Base-by-base conservation (phyloP, 2,888 invertebrate genomes). In the Noctuana brunneofusca region DNA sequence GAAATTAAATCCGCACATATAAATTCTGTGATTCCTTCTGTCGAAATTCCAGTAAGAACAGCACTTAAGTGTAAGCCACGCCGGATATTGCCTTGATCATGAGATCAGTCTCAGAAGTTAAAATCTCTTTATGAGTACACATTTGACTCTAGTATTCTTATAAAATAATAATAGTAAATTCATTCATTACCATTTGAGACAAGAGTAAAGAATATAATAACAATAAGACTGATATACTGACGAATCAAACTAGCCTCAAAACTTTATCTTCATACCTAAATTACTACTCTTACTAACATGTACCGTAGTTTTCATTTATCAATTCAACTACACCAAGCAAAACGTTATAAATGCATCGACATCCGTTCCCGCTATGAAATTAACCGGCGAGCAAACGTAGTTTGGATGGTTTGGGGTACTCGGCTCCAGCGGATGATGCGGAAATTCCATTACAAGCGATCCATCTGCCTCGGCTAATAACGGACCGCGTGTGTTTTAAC, bases 401-500 rank as follows among this genome's bases (percentile, higher is more conserved):
- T 46, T 53, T 43, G 43, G 50, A n/a, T n/a, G n/a, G 53, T 16
- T 43, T 22, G 18, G 35, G 32, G 58, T 64, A 43, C 18, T 43
- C 18, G 35, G 14, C n/a, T 38, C 14, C n/a, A 14, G 14, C 65
- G 66, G 64, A 58, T 75, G 83, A 83, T 84, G 83, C 79, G 84
- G 82, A 85, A 85, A 88, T 83, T 86, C 86, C 84, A 86, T 87
- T 88, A 87, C 77, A 75, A 75, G 76, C 78, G 84, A 82, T 85
- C 84, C 80, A 75, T 76, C 76, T 71, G 71, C 74, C 71, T 73
- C 71, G 69, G 64, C 59, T 68, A 69, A 75, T 76, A 75, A 73
- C 75, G 74, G 73, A 79, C 72, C 70, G 69, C 66, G 74, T 73
- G 71, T 75, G 73, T 77, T 79, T 80, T 73, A 69, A 68, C 75